These are phyloP conservation scores for Bradypodion ventrale DNA, from an alignment of 2,797 vertebrate genomes.

Conservation along the genomic window DNA sequence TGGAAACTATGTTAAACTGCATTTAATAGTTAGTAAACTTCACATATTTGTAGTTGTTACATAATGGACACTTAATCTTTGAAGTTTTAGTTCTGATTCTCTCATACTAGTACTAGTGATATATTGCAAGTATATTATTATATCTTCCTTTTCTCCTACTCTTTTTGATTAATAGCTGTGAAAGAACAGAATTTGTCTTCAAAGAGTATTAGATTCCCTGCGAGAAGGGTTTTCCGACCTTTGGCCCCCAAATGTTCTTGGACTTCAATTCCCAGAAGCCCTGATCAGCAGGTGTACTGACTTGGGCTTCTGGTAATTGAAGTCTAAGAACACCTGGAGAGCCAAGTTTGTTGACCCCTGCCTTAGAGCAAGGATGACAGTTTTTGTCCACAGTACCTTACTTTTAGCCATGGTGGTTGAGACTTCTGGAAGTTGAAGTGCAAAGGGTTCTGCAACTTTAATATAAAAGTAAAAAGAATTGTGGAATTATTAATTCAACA, in stretches of 20 bases:
- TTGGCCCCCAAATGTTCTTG: too few relatives aligned
- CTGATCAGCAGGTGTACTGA: too few relatives aligned
- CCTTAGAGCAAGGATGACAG: too few relatives aligned
- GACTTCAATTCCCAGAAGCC: too few relatives aligned
- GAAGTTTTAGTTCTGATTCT: conserved; percentile 5
- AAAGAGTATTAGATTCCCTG: neutral
- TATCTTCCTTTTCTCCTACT: neutral
- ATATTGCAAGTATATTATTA: neutral
- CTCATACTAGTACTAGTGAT: conserved; percentile 14
- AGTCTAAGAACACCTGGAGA: too few relatives aligned
- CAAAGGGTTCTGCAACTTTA: neutral
- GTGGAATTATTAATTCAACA: neutral
- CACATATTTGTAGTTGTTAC: neutral
- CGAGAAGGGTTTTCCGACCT: too few relatives aligned
- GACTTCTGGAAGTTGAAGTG: neutral
- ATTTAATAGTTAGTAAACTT: neutral
- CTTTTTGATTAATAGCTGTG: neutral
- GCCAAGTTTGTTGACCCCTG: too few relatives aligned
- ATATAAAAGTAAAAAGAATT: neutral
- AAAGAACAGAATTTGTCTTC: neutral
- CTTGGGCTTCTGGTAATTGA: too few relatives aligned
- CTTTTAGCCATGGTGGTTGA: neutral
- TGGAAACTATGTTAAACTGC: neutral
- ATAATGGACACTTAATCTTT: neutral
- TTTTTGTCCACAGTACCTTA: neutral